Evolutionary conservation across 2,797 vertebrate species (phyloP), one percentile per base, ranked within the genome.

Genomic region (Choloepus didactylus): DNA sequence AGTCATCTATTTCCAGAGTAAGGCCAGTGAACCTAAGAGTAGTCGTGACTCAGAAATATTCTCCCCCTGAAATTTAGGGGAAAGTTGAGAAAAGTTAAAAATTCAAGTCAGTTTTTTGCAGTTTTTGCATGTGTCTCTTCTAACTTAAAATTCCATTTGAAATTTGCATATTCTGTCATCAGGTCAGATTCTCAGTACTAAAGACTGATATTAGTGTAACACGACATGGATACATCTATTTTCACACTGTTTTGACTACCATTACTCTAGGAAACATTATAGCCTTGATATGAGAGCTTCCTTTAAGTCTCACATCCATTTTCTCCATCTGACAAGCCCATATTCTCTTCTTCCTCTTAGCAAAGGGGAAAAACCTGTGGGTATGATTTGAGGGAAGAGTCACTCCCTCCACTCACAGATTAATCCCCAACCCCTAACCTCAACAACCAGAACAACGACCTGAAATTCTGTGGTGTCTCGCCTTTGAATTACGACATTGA

Each of bases 131-230:
- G 29, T 67, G 19, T 73, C 29, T 64, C 35, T 73, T 16, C 35
- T 64, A 80, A 64, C n/a, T 72, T 81, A 81, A 81, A 81, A 64
- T 93, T 66, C 46, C 35, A 29, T 73, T 73, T 82, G 38, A 83
- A 93, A 83, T 67, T 59, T 60, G 56, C 56, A 46, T 35, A 73
- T 51, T 73, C 16, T 85, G 29, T 56, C n/a, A 70, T 70, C 38
- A 46, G 38, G 29, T 72, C 91, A 87, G 21, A 81, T 27, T 83
- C 25, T 59, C n/a, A 84, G 49, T 49, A 49, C 19, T 67, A 94
- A 72, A 19, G 38, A 7, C 46, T 11, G 16, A 46, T 31, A 66
- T 79, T n/a, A 89, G 38, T 21, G 31, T 46, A 59, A 76, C 66
- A 35, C n/a, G 35, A 35, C 25, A 76, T 2, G 25, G 41, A 69